A percentile compares a stretch with the other conserved stretches of the same genome.
Evolutionary conservation across 2,797 vertebrate species (phyloP).

Genomic region (Fistularia tabacaria): DNA sequence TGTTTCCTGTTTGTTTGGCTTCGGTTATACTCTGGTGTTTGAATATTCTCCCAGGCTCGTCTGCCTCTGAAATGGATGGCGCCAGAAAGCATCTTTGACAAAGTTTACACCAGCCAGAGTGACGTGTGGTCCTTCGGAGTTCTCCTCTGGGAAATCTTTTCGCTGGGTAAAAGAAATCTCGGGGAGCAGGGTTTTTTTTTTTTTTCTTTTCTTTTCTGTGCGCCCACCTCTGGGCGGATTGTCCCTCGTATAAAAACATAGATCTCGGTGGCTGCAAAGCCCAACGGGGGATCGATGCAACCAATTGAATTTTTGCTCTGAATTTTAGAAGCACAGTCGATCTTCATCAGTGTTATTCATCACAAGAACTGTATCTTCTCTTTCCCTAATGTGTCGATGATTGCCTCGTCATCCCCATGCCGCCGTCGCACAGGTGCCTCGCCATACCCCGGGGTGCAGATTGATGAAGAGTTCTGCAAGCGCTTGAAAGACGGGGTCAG

Average conservation of each 20-base stretch:
- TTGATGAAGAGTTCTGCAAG: slow-evolving; percentile 97
- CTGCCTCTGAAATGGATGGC: slow-evolving; percentile 99
- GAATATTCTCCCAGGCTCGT: slow-evolving; percentile 78
- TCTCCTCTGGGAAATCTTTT: slow-evolving; percentile 99
- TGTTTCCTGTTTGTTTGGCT: slow-evolving; percentile 7
- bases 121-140: slow-evolving; percentile 99
- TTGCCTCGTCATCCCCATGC: too few relatives aligned
- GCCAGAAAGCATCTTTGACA: slow-evolving; percentile 98
- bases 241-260: background rate
- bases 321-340: slow-evolving; percentile 6
- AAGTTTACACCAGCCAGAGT: slow-evolving; percentile 96
- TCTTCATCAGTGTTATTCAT: slow-evolving; percentile 7
- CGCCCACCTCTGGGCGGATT: too few relatives aligned
- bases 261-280: slow-evolving; percentile 7
- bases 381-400: background rate
- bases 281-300: background rate
- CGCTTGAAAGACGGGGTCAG: slow-evolving; percentile 89
- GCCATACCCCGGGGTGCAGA: slow-evolving; percentile 96
- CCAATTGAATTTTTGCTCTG: too few relatives aligned
- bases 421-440: slow-evolving; percentile 85
- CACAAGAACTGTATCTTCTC: background rate
- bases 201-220: too few relatives aligned
- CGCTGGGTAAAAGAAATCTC: slow-evolving; percentile 83
- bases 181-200: too few relatives aligned
- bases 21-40: slow-evolving; percentile 10